Evolutionary conservation across 2,797 vertebrate genomes (phyloP).

Genomic region (Brotula barbata): DNA sequence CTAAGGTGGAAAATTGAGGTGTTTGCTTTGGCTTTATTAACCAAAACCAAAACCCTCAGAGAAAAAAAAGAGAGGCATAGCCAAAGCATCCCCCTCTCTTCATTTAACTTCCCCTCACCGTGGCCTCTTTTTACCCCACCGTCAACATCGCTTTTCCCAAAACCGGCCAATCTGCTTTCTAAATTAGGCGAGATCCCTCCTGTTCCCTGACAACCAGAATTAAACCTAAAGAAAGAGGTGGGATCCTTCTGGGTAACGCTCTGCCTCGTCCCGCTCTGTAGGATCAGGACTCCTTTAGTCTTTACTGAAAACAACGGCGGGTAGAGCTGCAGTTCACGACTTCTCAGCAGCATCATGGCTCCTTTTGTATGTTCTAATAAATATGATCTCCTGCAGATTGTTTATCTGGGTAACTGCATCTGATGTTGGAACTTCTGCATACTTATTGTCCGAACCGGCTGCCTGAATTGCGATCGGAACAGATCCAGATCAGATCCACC

Average conservation of each 20-base stretch:
- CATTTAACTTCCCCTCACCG: constrained; percentile 18
- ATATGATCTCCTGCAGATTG: no score
- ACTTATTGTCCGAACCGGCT: no score
- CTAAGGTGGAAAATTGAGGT: constrained; percentile 57
- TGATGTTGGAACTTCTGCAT: no score
- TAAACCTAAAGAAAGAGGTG: constrained; percentile 22
- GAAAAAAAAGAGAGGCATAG: constrained; percentile 24
- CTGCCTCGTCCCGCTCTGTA: background rate
- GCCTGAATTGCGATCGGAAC: no score
- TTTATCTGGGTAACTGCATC: no score
- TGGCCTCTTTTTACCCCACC: constrained; percentile 36
- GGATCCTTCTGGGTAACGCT: constrained; percentile 3
- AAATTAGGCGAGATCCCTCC: constrained; percentile 45
- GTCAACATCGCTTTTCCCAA: constrained; percentile 51
- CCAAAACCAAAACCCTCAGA: constrained; percentile 44
- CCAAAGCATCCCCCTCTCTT: constrained; percentile 51
- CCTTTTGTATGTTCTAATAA: no score
- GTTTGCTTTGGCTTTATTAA: constrained; percentile 63
- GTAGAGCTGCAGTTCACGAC: no score
- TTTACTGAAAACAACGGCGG: no score
- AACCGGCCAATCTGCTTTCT: constrained; percentile 60
- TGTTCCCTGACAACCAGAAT: constrained; percentile 44
- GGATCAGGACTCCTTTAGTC: no score
- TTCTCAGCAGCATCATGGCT: no score
- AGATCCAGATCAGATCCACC: no score